Conservation (phyloP, 2,797 vertebrate genomes). For the Anabacerthia variegaticeps region DNA sequence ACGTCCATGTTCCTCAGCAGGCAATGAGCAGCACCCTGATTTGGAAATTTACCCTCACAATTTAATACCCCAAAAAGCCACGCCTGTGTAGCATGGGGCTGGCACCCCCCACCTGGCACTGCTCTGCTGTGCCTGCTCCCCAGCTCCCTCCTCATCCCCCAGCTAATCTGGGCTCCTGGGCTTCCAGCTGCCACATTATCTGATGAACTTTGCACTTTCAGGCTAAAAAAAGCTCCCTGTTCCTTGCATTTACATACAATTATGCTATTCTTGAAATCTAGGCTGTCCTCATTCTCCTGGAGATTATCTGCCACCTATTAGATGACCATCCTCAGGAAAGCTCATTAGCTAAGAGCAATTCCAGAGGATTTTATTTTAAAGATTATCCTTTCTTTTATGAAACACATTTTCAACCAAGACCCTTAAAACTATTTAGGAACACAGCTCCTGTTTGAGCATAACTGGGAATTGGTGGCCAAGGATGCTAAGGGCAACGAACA, state of each 20-base stretch:
- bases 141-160: background rate
- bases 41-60: background rate
- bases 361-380: background rate
- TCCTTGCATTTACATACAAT: background rate
- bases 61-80: background rate
- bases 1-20: background rate
- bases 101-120: background rate
- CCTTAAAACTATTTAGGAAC: background rate
- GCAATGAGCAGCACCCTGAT: constrained; percentile 31
- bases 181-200: background rate
- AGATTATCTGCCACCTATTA: background rate
- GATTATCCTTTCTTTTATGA: background rate
- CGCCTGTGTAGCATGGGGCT: fast-evolving
- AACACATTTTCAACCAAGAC: background rate
- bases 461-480: background rate
- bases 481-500: background rate
- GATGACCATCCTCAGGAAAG: background rate
- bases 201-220: background rate
- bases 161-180: background rate
- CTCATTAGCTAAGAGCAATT: constrained; percentile 7
- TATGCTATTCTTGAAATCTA: constrained; percentile 25
- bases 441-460: background rate
- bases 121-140: background rate
- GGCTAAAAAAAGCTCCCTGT: background rate
- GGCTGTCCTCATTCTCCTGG: constrained; percentile 4